Conservation (phyloP, 2,797 vertebrate genomes). For the Trematomus bernacchii region DNA sequence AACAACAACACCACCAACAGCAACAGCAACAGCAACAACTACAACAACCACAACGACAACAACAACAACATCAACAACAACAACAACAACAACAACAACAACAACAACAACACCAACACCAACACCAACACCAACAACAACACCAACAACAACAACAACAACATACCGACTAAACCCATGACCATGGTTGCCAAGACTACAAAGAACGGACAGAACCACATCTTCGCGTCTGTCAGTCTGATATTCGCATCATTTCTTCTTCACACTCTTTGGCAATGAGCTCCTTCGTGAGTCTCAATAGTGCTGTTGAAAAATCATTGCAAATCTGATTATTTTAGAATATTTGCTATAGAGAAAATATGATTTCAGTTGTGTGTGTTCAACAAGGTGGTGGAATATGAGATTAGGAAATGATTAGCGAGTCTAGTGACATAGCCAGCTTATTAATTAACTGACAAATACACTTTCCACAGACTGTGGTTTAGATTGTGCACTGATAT, state of each 20-base stretch:
- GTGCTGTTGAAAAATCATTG: background rate
- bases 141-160: fast-evolving
- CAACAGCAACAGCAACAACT: background rate
- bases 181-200: fast-evolving
- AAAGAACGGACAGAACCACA: slow-evolving; percentile 9
- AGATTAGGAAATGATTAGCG: background rate
- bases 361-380: background rate
- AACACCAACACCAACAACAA: fast-evolving
- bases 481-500: background rate
- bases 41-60: background rate
- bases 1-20: background rate
- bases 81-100: background rate
- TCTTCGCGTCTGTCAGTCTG: slow-evolving; percentile 8
- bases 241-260: slow-evolving; percentile 30
- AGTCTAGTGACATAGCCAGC: background rate
- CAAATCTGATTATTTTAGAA: background rate
- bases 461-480: too few relatives aligned
- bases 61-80: background rate
- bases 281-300: background rate
- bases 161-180: fast-evolving
- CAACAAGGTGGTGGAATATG: background rate
- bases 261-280: slow-evolving; percentile 31
- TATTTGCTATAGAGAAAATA: background rate
- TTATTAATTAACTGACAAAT: background rate
- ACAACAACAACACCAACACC: background rate